Percentiles rank a stretch among this genome's conserved stretches.
Conservation (phyloP, 2,797 vertebrate genomes). For the Mus minutoides region DNA sequence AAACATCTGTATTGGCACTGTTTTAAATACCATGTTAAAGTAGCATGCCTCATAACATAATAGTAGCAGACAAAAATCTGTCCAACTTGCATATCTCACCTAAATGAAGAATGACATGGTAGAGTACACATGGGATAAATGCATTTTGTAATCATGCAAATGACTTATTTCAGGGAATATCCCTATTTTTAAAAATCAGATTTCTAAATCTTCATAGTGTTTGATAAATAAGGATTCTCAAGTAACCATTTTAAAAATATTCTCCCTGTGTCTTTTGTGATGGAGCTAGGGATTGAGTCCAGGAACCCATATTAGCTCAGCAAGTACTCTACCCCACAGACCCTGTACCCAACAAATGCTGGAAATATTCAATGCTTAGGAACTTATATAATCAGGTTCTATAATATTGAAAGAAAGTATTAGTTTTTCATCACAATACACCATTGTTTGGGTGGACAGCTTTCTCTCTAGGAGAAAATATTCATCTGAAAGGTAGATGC, state of each 20-base stretch:
- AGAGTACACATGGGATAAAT: not conserved
- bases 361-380: not conserved
- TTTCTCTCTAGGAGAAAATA: conserved; percentile 33
- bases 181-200: not conserved
- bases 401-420: not conserved
- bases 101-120: not conserved
- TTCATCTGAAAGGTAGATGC: not conserved
- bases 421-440: not conserved
- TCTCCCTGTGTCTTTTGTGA: not conserved
- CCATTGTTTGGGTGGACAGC: not conserved
- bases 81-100: not conserved
- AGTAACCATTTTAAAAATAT: not conserved
- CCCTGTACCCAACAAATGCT: not conserved
- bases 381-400: not conserved
- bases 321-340: not conserved
- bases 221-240: not conserved
- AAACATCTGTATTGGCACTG: not conserved
- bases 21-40: not conserved
- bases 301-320: not conserved
- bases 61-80: not conserved
- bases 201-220: not conserved
- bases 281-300: not conserved
- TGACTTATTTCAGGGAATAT: not conserved
- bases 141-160: conserved; percentile 30
- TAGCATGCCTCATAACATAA: not conserved